phyloP scores from a whole-genome alignment of 2,888 invertebrate species.

The Nemotelus pantherinus region DNA sequence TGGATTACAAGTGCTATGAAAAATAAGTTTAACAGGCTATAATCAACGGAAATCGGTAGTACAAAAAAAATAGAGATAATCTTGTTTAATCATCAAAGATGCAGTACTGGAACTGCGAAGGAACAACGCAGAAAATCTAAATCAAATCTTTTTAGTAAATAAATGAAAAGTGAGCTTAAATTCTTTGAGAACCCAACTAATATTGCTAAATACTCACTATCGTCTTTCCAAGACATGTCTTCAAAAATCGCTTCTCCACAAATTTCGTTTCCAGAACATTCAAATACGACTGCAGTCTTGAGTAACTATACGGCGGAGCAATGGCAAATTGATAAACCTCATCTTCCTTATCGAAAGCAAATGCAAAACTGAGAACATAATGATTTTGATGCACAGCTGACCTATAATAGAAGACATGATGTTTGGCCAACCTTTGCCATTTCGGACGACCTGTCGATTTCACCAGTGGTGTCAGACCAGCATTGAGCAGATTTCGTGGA shows the following conservation, averaged over 20 bases:
- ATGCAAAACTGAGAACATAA: slow-evolving; percentile 92
- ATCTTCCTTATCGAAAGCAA: slow-evolving; percentile 93
- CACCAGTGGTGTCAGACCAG: slow-evolving; percentile 92
- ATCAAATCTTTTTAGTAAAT: not conserved
- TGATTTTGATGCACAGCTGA: slow-evolving; percentile 89
- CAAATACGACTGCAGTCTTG: slow-evolving; percentile 85
- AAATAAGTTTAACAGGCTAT: not conserved
- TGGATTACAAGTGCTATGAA: not conserved
- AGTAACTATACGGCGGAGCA: slow-evolving; percentile 95
- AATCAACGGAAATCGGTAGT: not conserved
- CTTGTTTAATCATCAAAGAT: not conserved
- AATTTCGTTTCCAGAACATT: slow-evolving; percentile 73
- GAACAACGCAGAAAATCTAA: not conserved
- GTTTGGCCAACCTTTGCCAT: slow-evolving; percentile 86
- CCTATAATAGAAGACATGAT: slow-evolving; percentile 91
- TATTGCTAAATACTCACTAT: slow-evolving; percentile 66
- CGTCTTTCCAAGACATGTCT: slow-evolving; percentile 76
- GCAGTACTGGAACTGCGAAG: no score
- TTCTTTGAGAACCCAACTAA: not conserved
- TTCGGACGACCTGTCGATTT: slow-evolving; percentile 89
- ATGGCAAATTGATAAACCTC: slow-evolving; percentile 96
- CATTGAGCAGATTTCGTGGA: slow-evolving; percentile 85
- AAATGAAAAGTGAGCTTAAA: not conserved
- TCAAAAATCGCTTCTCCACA: slow-evolving; percentile 69
- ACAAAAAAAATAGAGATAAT: not conserved